These are phyloP conservation scores for Scaeva pyrastri DNA, from an alignment of 2,888 invertebrate species.

Conservation along the genomic window DNA sequence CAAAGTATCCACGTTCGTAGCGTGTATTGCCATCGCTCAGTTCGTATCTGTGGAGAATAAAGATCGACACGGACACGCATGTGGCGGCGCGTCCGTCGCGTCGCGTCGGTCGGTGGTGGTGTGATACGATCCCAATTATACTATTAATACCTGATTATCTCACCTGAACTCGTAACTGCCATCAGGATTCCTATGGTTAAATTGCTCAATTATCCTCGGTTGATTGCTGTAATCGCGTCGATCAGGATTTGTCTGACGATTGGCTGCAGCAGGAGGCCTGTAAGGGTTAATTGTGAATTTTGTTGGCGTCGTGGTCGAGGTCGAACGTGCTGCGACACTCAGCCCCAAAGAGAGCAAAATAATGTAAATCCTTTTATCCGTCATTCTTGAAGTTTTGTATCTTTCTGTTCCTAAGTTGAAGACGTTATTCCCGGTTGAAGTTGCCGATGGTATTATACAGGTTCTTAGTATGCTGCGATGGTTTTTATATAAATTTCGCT, in stretches of 20 bases:
- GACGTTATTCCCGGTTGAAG: slow-evolving; percentile 70
- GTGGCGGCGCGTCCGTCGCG: too few species aligned
- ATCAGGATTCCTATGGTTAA: slow-evolving; percentile 81
- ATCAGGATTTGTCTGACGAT: slow-evolving; percentile 39
- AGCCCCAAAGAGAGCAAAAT: slow-evolving; percentile 48
- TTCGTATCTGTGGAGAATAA: slow-evolving; percentile 78
- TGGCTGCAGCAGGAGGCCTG: background rate
- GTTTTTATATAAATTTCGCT: slow-evolving; percentile 68
- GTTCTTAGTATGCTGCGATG: slow-evolving; percentile 61
- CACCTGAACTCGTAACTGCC: slow-evolving; percentile 82
- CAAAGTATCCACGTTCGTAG: slow-evolving; percentile 82
- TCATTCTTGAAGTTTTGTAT: background rate
- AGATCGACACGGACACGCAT: background rate
- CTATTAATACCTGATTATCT: slow-evolving; percentile 58
- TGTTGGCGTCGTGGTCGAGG: slow-evolving; percentile 32
- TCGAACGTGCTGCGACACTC: slow-evolving; percentile 65
- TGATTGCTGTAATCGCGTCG: slow-evolving; percentile 53
- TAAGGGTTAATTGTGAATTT: slow-evolving; percentile 54
- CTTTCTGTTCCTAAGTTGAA: background rate
- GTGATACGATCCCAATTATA: slow-evolving; percentile 38
- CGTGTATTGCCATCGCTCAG: slow-evolving; percentile 81
- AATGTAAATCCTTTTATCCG: slow-evolving; percentile 64
- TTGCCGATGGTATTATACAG: slow-evolving; percentile 65
- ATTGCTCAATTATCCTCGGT: slow-evolving; percentile 78
- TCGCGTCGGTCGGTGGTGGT: slow-evolving; percentile 26